Evolutionary conservation across 2,797 vertebrate species (phyloP), one percentile per base, ranked within the genome.

Genomic region (Platalea minor): DNA sequence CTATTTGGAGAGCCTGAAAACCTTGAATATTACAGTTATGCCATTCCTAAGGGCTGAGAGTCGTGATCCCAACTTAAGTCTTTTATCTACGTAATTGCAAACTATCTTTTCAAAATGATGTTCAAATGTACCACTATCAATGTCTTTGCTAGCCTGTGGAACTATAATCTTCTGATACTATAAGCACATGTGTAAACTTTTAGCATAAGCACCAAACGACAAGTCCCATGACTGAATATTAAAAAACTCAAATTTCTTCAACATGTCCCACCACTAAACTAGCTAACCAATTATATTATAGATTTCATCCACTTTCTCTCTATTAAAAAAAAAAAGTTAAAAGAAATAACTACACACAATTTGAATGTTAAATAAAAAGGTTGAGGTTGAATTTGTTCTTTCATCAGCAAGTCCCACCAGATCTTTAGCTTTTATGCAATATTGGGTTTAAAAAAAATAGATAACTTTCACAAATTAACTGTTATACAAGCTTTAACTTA

Each of bases 1-100:
- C 75, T 91, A 76, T 88, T 85, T 20, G 8, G 83, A 94, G 84
- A 94, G 45, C 53, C 25, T 41, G 21, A 80, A 87, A 92, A 64
- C 76, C 35, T 75, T 68, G 74, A 89, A 37, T 75, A 80, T 33
- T 88, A 69, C 72, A 76, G 77, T 56, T 91, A 63, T 33, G 41
- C 51, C 79, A 41, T 70, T 78, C 82, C 80, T 68, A 57, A 13
- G 18, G 81, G 82, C 24, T 35, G 29, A 65, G 39, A 69, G 54
- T 63, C 73, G 50, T 57, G 23, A 83, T 64, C 88, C 83, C 63
- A 43, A 8, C 13, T 60, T 72, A 70, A 50, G 43, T 75, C 68
- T 60, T 51, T 23, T 13, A 75, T 9, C n/a, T 39, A 48, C 6
- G 0, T 20, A 51, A 37, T 14, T 63, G 23, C 50, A 89, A 81